Evolutionary conservation across 53 echinoderm and acorn worm species (phyloP), one percentile per base, ranked within the genome.

Genomic region (Patiria pectinifera): DNA sequence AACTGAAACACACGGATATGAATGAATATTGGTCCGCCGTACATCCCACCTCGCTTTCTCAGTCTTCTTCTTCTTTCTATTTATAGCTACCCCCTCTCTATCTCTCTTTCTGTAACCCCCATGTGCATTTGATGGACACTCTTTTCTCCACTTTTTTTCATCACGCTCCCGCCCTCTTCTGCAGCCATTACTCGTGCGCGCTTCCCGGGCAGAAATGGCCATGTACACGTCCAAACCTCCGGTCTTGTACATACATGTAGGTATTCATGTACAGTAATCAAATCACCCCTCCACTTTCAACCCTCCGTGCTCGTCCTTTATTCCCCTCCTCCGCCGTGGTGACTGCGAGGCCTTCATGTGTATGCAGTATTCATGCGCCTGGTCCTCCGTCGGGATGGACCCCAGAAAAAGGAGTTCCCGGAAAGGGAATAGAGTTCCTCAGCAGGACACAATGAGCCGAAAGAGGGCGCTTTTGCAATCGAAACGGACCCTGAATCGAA

Each of bases 171-270:
- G 80, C 80, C 90, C 90, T 75, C 80, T 70, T 86, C 94, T 91
- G 92, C 98, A 98, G 98, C 98, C 98, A 93, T 96, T 98, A 87
- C 96, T 98, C 92, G 95, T 92, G 92, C 98, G 96, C 95, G 96
- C 96, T 92, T 98, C 98, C 91, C 93, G 98, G 91, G 98, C 95
- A 94, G 98, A 98, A 98, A 98, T 98, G 98, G 98, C 98, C 98
- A 96, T 98, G 96, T 98, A 95, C 95, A 94, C 98, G 93, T 98
- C 98, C 93, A 96, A 95, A 93, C 98, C 98, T 89, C 96, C 96
- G 92, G 96, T 94, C 89, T 94, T 96, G 93, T 98, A 92, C 95
- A 94, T 91, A 94, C 96, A 96, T 98, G 98, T 98, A 98, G 98
- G 98, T 98, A 98, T 95, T 92, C 86, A 80, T 86, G 86, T 93